Conservation (phyloP, 2,888 invertebrate species). For the Spisula subtruncata region DNA sequence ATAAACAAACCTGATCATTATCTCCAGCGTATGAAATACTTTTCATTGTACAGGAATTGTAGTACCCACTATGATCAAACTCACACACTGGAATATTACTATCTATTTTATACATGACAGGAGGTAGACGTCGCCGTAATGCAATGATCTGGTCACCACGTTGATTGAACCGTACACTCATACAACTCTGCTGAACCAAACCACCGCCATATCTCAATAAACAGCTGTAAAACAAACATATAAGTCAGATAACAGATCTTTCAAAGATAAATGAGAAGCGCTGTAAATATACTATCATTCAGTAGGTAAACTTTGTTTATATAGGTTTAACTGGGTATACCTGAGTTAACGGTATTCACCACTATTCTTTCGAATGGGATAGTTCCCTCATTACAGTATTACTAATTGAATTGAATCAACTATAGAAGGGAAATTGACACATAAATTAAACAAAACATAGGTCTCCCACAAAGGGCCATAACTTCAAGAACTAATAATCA, state of each 20-base stretch:
- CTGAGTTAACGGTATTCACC: no score
- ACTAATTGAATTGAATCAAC: no score
- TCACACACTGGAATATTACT: conserved; percentile 93
- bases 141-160: conserved; percentile 93
- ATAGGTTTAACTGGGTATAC: no score
- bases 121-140: conserved; percentile 94
- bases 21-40: conserved; percentile 97
- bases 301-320: no score
- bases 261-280: no score
- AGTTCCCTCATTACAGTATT: no score
- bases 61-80: conserved; percentile 97
- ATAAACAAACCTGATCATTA: conserved; percentile 90
- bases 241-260: neutral
- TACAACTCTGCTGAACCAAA: conserved; percentile 89
- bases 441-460: no score
- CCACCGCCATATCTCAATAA: conserved; percentile 84
- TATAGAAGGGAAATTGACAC: no score
- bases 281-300: no score
- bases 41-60: conserved; percentile 99
- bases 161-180: conserved; percentile 96
- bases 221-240: conserved; percentile 87
- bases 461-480: no score
- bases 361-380: no score
- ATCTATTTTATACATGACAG: conserved; percentile 92
- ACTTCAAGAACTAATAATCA: no score